Percentiles rank a stretch among this genome's conserved stretches.
phyloP scores from a whole-genome alignment of 2,113 vertebrate genomes.

The Lepisosteus osseus region DNA sequence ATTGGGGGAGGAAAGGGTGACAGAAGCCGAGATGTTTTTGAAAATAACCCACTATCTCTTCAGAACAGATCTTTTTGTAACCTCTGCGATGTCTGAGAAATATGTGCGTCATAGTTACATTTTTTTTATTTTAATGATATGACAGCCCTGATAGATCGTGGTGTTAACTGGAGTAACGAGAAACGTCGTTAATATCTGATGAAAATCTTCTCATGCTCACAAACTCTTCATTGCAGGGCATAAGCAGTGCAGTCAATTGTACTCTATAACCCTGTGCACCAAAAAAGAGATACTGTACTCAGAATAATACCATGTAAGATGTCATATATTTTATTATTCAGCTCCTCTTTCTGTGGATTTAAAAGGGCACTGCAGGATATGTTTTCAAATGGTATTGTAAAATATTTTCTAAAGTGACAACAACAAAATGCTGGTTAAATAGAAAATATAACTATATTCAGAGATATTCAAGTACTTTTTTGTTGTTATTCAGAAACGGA shows the following conservation, averaged over 20 bases:
- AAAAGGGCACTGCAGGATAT: constrained; percentile 5
- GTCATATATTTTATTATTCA: constrained; percentile 19
- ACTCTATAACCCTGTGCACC: constrained; percentile 5
- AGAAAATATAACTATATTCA: background rate
- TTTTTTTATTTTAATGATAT: too few species aligned
- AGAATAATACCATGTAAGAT: constrained; percentile 13
- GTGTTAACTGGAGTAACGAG: too few species aligned
- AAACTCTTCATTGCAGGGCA: constrained; percentile 9
- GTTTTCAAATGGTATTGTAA: constrained; percentile 17
- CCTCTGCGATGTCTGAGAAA: too few species aligned
- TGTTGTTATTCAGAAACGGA: constrained; percentile 2
- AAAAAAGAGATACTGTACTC: constrained; percentile 10
- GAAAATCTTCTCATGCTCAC: constrained; percentile 2
- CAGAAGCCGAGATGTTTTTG: too few species aligned
- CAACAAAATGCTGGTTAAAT: constrained; percentile 4
- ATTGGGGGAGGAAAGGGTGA: too few species aligned
- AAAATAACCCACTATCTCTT: too few species aligned
- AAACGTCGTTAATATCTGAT: too few species aligned
- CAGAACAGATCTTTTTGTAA: too few species aligned
- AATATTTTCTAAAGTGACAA: constrained; percentile 15
- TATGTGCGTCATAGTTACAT: too few species aligned
- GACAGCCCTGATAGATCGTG: too few species aligned
- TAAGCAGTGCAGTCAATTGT: constrained; percentile 17
- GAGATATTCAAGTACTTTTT: background rate
- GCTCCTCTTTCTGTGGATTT: background rate